Conservation (phyloP, 35 echinoderm and acorn worm genomes). For the Antedon bifida region DNA sequence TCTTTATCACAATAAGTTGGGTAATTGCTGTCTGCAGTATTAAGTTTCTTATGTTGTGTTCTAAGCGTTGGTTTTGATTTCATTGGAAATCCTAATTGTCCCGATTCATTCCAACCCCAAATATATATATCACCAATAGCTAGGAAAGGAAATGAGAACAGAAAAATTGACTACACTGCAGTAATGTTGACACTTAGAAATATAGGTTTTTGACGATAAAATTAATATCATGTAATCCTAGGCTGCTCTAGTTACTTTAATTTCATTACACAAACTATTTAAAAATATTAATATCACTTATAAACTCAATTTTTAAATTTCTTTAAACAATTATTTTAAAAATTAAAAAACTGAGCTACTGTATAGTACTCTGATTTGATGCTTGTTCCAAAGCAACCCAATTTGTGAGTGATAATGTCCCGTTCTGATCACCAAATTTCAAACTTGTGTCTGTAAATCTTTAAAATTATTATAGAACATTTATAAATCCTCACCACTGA, state of each 20-base stretch:
- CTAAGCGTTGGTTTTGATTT: not conserved
- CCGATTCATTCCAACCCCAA: constrained; percentile 96
- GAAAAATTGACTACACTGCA: not conserved
- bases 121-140: constrained; percentile 76
- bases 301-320: too few relatives aligned
- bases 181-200: not conserved
- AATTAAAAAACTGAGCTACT: too few relatives aligned
- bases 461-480: too few relatives aligned
- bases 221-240: not conserved
- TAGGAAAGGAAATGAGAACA: constrained; percentile 3
- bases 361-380: too few relatives aligned
- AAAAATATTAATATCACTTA: too few relatives aligned
- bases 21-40: not conserved
- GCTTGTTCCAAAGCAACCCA: too few relatives aligned
- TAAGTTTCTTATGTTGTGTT: not conserved
- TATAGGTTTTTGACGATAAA: not conserved
- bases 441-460: too few relatives aligned
- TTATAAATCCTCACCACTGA: constrained; percentile 59
- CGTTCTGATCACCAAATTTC: too few relatives aligned
- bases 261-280: too few relatives aligned
- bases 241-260: too few relatives aligned
- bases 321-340: too few relatives aligned
- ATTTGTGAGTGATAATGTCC: too few relatives aligned
- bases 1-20: not conserved
- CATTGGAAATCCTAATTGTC: constrained; percentile 65